Evolutionary conservation across 1,140 invertebrate species (phyloP), one percentile per base, ranked within the genome.

Genomic region (Lasioglossum albipes): DNA sequence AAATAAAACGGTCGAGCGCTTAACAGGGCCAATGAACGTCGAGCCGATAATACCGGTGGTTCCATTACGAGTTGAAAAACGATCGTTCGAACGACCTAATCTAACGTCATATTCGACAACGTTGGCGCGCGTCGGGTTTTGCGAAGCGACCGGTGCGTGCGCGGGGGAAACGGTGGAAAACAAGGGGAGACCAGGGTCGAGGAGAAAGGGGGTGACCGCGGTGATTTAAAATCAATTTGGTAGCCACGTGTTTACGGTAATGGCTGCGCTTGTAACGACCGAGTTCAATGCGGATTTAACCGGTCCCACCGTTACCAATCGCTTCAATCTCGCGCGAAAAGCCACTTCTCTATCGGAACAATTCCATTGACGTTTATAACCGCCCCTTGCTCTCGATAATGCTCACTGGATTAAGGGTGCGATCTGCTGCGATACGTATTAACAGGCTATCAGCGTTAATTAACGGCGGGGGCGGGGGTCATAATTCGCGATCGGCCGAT

Each of bases 311-410:
- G 67, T 54, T 65, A 62, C 67, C 67, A 78, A 10, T 54, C 65
- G 68, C 61, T 54, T 22, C 76, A 57, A 64, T 79, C 45, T 66
- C 68, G 59, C 45, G 20, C 65, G 74, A 68, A 75, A 76, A 76
- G 52, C 69, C 69, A 59, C 69, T 59, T 71, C 54, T n/a, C 64
- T 52, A 22, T 54, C 57, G 10, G 64, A 86, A 89, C 85, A 83
- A 83, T 89, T 81, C 79, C 88, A 88, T 90, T 85, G 86, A 87
- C 86, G 87, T 89, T 90, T 84, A 90, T 90, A 88, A 89, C 84
- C 79, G 31, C 65, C 67, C 52, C 61, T 67, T 45, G 71, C 52
- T 45, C 61, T 67, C 57, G 75, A 79, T 83, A 65, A 72, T 18
- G 57, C 31, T 42, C 27, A 18, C 70, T 42, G 70, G 70, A 72